Percentiles rank a stretch among this genome's conserved stretches.
These are phyloP conservation scores for Carterocephalus palaemon DNA, from an alignment of 2,888 invertebrate genomes.

Conservation along the genomic window DNA sequence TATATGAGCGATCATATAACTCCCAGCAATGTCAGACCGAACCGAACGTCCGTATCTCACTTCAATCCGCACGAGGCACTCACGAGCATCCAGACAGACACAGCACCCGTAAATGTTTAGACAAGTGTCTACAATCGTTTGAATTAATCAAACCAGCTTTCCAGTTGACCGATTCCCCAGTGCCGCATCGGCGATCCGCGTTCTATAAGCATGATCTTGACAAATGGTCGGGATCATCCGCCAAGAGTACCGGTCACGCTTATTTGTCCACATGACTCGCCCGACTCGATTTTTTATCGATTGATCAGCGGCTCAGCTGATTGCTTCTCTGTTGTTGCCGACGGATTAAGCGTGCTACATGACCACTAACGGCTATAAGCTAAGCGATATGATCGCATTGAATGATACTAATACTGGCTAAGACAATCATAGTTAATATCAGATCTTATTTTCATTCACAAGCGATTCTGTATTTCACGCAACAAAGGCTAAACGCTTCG, in stretches of 20 bases:
- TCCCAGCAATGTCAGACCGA: too few species aligned
- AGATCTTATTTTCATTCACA: too few species aligned
- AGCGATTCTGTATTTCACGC: too few species aligned
- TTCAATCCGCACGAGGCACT: slow-evolving; percentile 14
- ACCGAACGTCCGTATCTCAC: too few species aligned
- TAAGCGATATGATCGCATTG: slow-evolving; percentile 12
- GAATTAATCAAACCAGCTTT: slow-evolving; percentile 18
- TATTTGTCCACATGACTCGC: slow-evolving; percentile 63
- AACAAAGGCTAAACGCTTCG: too few species aligned
- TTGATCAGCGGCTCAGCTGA: slow-evolving; percentile 75
- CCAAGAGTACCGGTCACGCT: slow-evolving; percentile 48
- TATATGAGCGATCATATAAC: too few species aligned
- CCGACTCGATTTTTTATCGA: slow-evolving; percentile 73
- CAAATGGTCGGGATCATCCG: slow-evolving; percentile 75
- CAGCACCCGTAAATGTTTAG: slow-evolving; percentile 21
- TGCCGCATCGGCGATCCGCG: not conserved
- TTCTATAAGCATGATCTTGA: slow-evolving; percentile 69
- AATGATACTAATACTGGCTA: too few species aligned
- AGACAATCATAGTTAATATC: too few species aligned
- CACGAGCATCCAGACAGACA: slow-evolving; percentile 18
- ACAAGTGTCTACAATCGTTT: slow-evolving; percentile 19
- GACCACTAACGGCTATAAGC: slow-evolving; percentile 2
- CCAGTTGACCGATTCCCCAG: slow-evolving; percentile 23
- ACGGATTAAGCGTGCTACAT: slow-evolving; percentile 54
- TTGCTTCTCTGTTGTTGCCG: slow-evolving; percentile 75